Evolutionary conservation across 2,888 invertebrate genomes (phyloP).

Genomic region (Heteropelma amictum): DNA sequence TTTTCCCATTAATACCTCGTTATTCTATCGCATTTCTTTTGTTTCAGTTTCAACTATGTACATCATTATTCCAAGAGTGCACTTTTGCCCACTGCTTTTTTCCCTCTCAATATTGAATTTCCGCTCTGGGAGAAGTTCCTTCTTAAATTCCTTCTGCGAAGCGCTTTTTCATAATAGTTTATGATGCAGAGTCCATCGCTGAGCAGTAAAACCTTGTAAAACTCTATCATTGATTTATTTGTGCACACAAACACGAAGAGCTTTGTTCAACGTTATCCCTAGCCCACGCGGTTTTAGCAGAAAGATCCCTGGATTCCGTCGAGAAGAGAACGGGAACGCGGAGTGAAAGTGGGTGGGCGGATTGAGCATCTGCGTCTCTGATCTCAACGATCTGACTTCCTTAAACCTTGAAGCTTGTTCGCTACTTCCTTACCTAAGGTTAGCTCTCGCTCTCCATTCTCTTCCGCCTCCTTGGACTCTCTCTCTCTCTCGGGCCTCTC

Average conservation of each 20-base stretch:
- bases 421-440: conserved; percentile 17
- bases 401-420: conserved; percentile 36
- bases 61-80: too few relatives aligned
- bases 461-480: conserved; percentile 49
- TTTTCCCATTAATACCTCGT: too few relatives aligned
- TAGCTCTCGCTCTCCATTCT: conserved; percentile 49
- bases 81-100: too few relatives aligned
- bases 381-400: not conserved
- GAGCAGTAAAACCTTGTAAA: conserved; percentile 15
- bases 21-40: too few relatives aligned
- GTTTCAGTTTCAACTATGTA: too few relatives aligned
- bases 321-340: not conserved
- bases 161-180: too few relatives aligned
- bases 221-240: conserved; percentile 28
- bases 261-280: not conserved
- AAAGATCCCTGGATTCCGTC: conserved; percentile 2
- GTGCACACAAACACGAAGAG: conserved; percentile 1
- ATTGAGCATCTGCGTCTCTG: not conserved
- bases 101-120: too few relatives aligned
- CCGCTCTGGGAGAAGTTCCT: too few relatives aligned
- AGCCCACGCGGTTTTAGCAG: not conserved
- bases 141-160: too few relatives aligned
- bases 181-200: conserved; percentile 2
- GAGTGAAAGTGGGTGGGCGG: not conserved
- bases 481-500: conserved; percentile 57